phyloP scores from a whole-genome alignment of 1,140 invertebrate species.

The Berghia stephanieae region DNA sequence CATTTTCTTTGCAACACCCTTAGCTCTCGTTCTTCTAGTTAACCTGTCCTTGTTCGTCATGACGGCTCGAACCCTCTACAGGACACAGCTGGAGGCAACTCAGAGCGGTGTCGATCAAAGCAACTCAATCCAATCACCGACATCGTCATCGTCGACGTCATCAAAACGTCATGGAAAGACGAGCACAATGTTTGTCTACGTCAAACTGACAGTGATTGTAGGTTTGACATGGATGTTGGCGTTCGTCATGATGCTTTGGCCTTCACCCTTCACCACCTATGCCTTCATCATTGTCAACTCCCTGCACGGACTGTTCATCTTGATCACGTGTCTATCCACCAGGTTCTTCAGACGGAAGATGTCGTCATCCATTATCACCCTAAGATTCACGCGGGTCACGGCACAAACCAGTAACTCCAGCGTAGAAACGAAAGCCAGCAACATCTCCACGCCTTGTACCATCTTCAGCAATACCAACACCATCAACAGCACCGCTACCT shows the following conservation, averaged over 20 bases:
- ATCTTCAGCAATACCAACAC: too few relatives aligned
- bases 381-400: too few relatives aligned
- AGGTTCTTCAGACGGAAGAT: too few relatives aligned
- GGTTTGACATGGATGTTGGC: slow-evolving; percentile 62
- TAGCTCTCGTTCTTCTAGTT: slow-evolving; percentile 53
- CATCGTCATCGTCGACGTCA: too few relatives aligned
- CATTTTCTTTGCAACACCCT: slow-evolving; percentile 58
- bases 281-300: slow-evolving; percentile 46
- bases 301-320: slow-evolving; percentile 47
- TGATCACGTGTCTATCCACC: slow-evolving; percentile 38
- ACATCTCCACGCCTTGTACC: too few relatives aligned
- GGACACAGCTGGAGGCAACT: slow-evolving; percentile 38
- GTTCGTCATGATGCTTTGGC: slow-evolving; percentile 40
- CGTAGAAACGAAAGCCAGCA: too few relatives aligned
- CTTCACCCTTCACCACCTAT: slow-evolving; percentile 4
- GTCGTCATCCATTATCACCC: too few relatives aligned
- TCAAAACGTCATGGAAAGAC: slow-evolving; percentile 30
- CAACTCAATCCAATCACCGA: too few relatives aligned
- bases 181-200: slow-evolving; percentile 67
- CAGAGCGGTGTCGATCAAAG: too few relatives aligned
- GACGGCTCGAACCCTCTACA: slow-evolving; percentile 66
- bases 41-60: slow-evolving; percentile 56
- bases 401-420: too few relatives aligned
- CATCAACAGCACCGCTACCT: too few relatives aligned
- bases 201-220: slow-evolving; percentile 66